phyloP scores from a whole-genome alignment of 2,113 vertebrate genomes.

The Pycnonotus jocosus region DNA sequence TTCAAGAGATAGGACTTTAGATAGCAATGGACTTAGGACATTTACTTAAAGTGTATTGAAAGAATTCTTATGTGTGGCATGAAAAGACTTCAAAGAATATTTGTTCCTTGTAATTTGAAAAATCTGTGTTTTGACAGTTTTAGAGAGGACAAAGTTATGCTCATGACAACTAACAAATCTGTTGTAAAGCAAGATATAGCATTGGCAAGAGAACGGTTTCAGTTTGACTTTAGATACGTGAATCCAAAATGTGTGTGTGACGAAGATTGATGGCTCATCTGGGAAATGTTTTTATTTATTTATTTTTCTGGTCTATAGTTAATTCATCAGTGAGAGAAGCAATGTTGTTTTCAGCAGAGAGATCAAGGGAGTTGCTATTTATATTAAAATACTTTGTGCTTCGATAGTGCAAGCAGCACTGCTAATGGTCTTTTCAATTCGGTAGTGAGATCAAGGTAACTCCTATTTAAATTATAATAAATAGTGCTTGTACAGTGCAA shows the following conservation, averaged over 20 bases:
- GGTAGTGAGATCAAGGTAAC: slow-evolving; percentile 56
- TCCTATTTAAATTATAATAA: slow-evolving; percentile 59
- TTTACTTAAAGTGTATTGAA: background rate
- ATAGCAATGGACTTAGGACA: background rate
- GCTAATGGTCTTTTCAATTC: slow-evolving; percentile 61
- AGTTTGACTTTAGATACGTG: background rate
- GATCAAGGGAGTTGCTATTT: slow-evolving; percentile 61
- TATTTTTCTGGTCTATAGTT: slow-evolving; percentile 41
- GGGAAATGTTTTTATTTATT: slow-evolving; percentile 41
- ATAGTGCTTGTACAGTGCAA: slow-evolving; percentile 11
- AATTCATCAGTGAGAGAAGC: slow-evolving; percentile 31
- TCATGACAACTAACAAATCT: background rate
- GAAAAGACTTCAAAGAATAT: background rate
- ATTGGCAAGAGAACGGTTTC: background rate
- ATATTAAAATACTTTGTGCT: slow-evolving; percentile 57
- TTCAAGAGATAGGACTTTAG: background rate
- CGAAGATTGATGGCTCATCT: slow-evolving; percentile 9
- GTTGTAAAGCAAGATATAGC: background rate
- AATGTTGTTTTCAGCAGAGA: slow-evolving; percentile 29
- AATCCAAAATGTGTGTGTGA: background rate
- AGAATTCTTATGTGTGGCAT: background rate
- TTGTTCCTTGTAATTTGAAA: background rate
- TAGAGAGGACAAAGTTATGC: background rate
- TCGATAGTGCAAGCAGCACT: slow-evolving; percentile 21
- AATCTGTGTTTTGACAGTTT: background rate